These are phyloP conservation scores for Porites cylindrica DNA, from an alignment of 92 coral and sea anemone genomes.

Conservation along the genomic window DNA sequence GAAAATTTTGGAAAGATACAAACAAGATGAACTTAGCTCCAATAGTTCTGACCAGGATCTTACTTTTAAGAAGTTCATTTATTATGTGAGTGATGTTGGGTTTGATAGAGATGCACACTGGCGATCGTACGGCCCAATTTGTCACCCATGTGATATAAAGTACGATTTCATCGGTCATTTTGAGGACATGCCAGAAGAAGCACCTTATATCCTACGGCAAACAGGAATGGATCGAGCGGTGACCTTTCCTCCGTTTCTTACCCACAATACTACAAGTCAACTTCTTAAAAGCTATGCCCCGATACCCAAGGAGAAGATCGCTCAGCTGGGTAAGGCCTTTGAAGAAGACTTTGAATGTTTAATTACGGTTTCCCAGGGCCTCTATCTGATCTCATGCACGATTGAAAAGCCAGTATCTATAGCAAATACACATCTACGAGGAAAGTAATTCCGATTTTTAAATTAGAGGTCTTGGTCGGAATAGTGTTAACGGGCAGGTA, in stretches of 20 bases:
- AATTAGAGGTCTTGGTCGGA: too few relatives aligned
- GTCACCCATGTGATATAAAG: conserved; percentile 33
- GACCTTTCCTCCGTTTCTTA: not conserved
- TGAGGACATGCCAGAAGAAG: conserved; percentile 31
- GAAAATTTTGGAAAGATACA: conserved; percentile 4
- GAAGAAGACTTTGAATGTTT: not conserved
- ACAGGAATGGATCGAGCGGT: conserved; percentile 26
- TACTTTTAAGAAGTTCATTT: conserved; percentile 18
- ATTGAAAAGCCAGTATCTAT: not conserved
- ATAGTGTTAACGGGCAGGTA: too few relatives aligned
- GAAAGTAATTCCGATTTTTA: too few relatives aligned
- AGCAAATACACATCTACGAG: too few relatives aligned
- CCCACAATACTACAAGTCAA: not conserved
- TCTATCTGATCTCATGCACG: not conserved
- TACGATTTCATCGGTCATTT: conserved; percentile 44
- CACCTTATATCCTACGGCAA: conserved; percentile 17
- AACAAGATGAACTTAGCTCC: not conserved
- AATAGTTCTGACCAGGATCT: not conserved
- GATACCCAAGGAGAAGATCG: conserved; percentile 10
- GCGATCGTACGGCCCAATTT: conserved; percentile 25
- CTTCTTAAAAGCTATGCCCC: not conserved
- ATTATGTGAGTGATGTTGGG: not conserved
- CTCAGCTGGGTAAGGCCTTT: not conserved
- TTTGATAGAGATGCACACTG: conserved; percentile 17
- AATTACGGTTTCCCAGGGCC: not conserved